phyloP scores from a whole-genome alignment of 1,140 invertebrate genomes.

The Lanistes nyassanus region DNA sequence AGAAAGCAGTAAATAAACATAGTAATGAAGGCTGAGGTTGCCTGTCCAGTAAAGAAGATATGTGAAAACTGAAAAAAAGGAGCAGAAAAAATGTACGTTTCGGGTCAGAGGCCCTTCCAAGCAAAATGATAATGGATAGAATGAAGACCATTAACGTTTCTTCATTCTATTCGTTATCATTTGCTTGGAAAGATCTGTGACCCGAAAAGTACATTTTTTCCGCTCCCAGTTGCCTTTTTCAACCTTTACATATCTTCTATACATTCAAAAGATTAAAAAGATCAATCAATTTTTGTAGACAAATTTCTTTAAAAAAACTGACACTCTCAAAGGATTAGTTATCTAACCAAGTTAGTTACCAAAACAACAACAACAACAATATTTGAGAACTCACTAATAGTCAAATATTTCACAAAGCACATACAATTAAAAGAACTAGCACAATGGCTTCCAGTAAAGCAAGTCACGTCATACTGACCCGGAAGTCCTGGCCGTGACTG shows the following conservation, averaged over 20 bases:
- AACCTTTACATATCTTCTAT: no score
- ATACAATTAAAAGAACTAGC: background rate
- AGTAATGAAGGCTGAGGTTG: no score
- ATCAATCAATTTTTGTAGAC: background rate
- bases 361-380: background rate
- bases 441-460: background rate
- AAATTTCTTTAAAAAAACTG: background rate
- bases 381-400: background rate
- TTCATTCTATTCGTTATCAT: no score
- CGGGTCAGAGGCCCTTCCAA: no score
- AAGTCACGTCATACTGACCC: slow-evolving; percentile 9
- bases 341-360: background rate
- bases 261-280: no score
- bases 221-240: background rate
- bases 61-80: no score
- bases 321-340: background rate
- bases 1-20: no score
- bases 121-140: no score
- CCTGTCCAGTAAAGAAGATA: no score
- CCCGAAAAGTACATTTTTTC: background rate
- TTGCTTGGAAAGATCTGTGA: no score
- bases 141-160: no score
- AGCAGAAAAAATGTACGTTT: no score
- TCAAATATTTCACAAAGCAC: background rate
- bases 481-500: slow-evolving; percentile 22